Evolutionary conservation across 2,113 vertebrate species (phyloP), one percentile per base, ranked within the genome.

Genomic region (Ursus arctos): DNA sequence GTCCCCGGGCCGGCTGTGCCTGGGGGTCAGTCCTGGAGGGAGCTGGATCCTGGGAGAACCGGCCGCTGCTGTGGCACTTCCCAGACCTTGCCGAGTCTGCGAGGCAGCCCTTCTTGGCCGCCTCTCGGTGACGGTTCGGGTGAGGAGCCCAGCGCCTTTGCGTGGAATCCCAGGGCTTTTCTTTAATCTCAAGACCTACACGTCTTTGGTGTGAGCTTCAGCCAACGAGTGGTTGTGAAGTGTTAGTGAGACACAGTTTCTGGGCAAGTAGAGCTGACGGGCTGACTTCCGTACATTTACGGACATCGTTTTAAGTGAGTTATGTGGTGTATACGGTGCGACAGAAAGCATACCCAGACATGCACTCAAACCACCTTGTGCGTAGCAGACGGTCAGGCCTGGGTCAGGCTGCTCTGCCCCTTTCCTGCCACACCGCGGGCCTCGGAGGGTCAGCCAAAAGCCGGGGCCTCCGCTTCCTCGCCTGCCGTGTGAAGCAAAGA

Each of bases 281-380:
- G 28, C 47, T 2, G 33, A 16, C 13, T 49, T 53, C 57, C 0
- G 1, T 6, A 2, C 14, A 0, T n/a, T 72, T 6, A 18, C 2
- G 10, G 16, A 19, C 4, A 10, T n/a, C 16, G 14, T 26, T 24
- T 18, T 61, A 31, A 16, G 10, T 21, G 6, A 53, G n/a, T 36
- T 47, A 2, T 1, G 1, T 40, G 18, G 9, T 0, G 0, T 0
- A 0, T 26, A 16, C 1, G 7, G 3, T 22, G 87, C 13, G 81
- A 28, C 13, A 6, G 55, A 16, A 28, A 14, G 26, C 33, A 11
- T 5, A 1, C 11, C 24, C 21, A 2, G 0, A 22, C 2, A 1
- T 0, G 26, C 28, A 21, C n/a, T 43, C 47, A 9, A 55, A 10
- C 33, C 26, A 4, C 49, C 76, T 21, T 6, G 8, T 1, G 9